Percentiles rank a stretch among this genome's conserved stretches.
Conservation (phyloP, 2,888 invertebrate genomes). For the Cyrtodaria siliqua region DNA sequence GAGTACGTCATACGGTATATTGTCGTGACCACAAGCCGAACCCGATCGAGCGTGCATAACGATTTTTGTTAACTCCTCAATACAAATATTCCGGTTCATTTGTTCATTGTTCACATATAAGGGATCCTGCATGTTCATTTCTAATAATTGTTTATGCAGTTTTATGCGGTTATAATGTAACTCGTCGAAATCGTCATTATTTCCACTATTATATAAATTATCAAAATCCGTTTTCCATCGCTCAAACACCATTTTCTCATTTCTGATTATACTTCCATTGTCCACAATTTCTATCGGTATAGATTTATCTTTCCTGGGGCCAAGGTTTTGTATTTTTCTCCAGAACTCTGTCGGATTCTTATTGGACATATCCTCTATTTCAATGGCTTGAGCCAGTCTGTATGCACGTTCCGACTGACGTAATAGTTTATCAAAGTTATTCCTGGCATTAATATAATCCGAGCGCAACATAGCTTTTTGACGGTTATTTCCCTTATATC, state of each 20-base stretch:
- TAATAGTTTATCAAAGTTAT: constrained; percentile 24
- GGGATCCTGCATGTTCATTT: constrained; percentile 22
- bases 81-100: constrained; percentile 23
- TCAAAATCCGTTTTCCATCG: constrained; percentile 5
- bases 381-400: constrained; percentile 5
- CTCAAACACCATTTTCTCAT: constrained; percentile 16
- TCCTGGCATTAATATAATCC: constrained; percentile 18
- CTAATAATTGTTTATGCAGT: constrained; percentile 27
- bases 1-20: constrained; percentile 30
- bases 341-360: constrained; percentile 24
- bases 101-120: constrained; percentile 14
- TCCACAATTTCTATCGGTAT: constrained; percentile 26
- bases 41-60: constrained; percentile 1
- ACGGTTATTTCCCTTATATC: background rate
- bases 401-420: constrained; percentile 16
- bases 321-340: constrained; percentile 17
- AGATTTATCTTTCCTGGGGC: constrained; percentile 10
- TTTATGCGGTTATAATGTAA: constrained; percentile 5
- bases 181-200: constrained; percentile 21
- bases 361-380: constrained; percentile 37
- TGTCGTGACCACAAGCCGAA: constrained; percentile 10
- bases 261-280: constrained; percentile 1
- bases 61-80: constrained; percentile 7
- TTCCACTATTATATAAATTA: constrained; percentile 23
- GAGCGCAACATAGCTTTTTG: background rate